These are phyloP conservation scores for Drosophila neocordata DNA, from an alignment of 1,140 invertebrate species.

Conservation along the genomic window DNA sequence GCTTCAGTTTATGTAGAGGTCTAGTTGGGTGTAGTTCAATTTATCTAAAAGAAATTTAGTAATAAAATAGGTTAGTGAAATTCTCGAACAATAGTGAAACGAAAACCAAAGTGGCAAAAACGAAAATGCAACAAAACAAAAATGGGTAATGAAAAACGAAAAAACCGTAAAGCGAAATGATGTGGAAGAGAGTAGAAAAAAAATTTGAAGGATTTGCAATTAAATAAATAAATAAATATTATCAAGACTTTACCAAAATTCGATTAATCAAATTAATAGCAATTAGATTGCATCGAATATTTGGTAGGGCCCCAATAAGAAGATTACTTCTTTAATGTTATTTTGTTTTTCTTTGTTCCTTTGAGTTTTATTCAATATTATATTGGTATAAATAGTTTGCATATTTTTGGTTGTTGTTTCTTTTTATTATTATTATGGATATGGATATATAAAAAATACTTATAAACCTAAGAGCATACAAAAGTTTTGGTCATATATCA, in stretches of 20 bases:
- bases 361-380: slow-evolving; percentile 62
- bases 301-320: background rate
- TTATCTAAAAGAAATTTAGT: slow-evolving; percentile 82
- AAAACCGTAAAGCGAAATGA: background rate
- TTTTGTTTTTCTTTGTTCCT: slow-evolving; percentile 28
- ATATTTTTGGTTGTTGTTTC: slow-evolving; percentile 9
- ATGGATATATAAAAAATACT: slow-evolving; percentile 57
- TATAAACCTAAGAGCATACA: slow-evolving; percentile 54
- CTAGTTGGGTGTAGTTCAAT: slow-evolving; percentile 66
- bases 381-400: slow-evolving; percentile 49
- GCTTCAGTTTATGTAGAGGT: slow-evolving; percentile 59
- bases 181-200: background rate
- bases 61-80: slow-evolving; percentile 82
- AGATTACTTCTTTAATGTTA: slow-evolving; percentile 34
- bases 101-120: slow-evolving; percentile 29
- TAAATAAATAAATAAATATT: too few relatives aligned
- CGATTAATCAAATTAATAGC: background rate
- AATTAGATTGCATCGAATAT: slow-evolving; percentile 25
- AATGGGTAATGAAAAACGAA: slow-evolving; percentile 49
- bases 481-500: slow-evolving; percentile 68
- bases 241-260: slow-evolving; percentile 1
- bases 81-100: slow-evolving; percentile 51
- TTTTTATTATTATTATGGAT: slow-evolving; percentile 29
- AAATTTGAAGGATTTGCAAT: too few relatives aligned
- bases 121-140: slow-evolving; percentile 21